A percentile compares a stretch with the other conserved stretches of the same genome.
These are phyloP conservation scores for Lasiommata megera DNA, from an alignment of 2,888 invertebrate species.

Conservation along the genomic window DNA sequence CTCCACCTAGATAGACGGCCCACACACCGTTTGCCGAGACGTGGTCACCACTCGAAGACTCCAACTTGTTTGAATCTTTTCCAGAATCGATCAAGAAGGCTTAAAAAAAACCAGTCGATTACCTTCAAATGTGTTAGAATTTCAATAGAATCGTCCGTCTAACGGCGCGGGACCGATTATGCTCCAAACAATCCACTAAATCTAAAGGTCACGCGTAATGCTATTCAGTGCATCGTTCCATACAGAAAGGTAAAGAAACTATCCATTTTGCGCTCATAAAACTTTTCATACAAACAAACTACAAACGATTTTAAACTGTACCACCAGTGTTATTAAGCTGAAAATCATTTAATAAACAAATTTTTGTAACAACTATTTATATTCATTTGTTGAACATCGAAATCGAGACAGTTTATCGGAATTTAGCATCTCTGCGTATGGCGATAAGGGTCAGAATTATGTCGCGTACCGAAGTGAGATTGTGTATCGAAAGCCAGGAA, in stretches of 20 bases:
- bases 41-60: no score
- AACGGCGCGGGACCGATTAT: slow-evolving; percentile 59
- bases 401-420: slow-evolving; percentile 48
- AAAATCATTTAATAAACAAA: slow-evolving; percentile 34
- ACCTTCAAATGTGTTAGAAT: slow-evolving; percentile 7
- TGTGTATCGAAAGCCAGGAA: slow-evolving; percentile 78
- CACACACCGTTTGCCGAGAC: no score
- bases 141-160: slow-evolving; percentile 11
- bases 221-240: slow-evolving; percentile 64
- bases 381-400: slow-evolving; percentile 60
- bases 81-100: no score
- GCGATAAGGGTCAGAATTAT: slow-evolving; percentile 59
- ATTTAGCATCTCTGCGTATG: slow-evolving; percentile 49
- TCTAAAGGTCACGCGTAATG: slow-evolving; percentile 78
- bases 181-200: slow-evolving; percentile 70
- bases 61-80: no score
- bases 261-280: slow-evolving; percentile 43
- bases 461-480: slow-evolving; percentile 50
- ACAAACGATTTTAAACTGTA: slow-evolving; percentile 39
- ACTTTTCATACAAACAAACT: slow-evolving; percentile 31
- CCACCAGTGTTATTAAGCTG: slow-evolving; percentile 31
- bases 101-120: not conserved
- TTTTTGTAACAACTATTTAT: slow-evolving; percentile 52
- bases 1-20: no score
- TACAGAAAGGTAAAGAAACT: slow-evolving; percentile 70